Evolutionary conservation across 2,113 vertebrate species (phyloP).

Genomic region (Psittacula cyanocephala): DNA sequence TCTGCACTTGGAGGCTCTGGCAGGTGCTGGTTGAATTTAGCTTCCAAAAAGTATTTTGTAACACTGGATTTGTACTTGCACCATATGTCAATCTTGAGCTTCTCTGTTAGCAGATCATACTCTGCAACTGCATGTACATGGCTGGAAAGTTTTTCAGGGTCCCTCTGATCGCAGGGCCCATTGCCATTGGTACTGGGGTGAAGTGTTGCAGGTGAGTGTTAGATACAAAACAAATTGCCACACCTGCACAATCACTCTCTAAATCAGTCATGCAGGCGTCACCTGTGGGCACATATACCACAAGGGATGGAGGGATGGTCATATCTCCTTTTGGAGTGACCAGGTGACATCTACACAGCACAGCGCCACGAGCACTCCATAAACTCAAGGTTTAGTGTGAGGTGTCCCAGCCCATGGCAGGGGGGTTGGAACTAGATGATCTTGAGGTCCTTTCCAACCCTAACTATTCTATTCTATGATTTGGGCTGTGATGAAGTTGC

Average conservation of each 20-base stretch:
- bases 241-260: neutral
- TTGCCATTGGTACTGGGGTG: neutral
- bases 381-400: neutral
- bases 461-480: neutral
- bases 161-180: neutral
- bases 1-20: neutral
- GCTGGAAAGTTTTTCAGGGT: neutral
- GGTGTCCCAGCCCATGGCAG: too few species aligned
- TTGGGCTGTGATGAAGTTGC: neutral
- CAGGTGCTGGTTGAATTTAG: neutral
- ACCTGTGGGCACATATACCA: neutral
- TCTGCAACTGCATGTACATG: neutral
- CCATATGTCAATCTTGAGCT: neutral
- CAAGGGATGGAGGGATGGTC: neutral
- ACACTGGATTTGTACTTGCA: neutral
- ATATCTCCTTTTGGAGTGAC: neutral
- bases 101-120: neutral
- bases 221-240: neutral
- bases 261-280: too few species aligned
- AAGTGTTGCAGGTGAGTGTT: neutral
- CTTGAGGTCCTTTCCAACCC: too few species aligned
- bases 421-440: too few species aligned
- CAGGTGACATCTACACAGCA: neutral
- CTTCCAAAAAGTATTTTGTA: neutral
- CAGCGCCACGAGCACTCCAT: neutral